A percentile compares a stretch with the other conserved stretches of the same genome.
Conservation (phyloP, 1,140 invertebrate species). For the honey bee (Apis mellifera) region Amel_HAv3.1 CM009931.2:6276001-6276500, state of each 20-base stretch:
- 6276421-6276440: too few species aligned
- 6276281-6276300: too few species aligned
- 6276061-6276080: not conserved
- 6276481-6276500: not conserved
- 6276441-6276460: slow-evolving; percentile 3
- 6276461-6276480: not conserved
- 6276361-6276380: not conserved
- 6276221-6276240: not conserved
- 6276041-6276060: not conserved
- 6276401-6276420: not conserved
- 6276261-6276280: slow-evolving; percentile 7
- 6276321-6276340: too few species aligned
- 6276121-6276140: slow-evolving; percentile 15
- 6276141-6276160: slow-evolving; percentile 16
- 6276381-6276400: not conserved
- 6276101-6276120: not conserved
- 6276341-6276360: too few species aligned
- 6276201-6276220: not conserved
- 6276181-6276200: slow-evolving; percentile 20
- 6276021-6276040: not conserved
- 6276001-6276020: slow-evolving; percentile 2
- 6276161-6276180: not conserved
- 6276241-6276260: not conserved
- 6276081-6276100: not conserved
- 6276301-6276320: too few species aligned